A percentile compares a stretch with the other conserved stretches of the same genome.
Conservation (phyloP, 1,140 invertebrate genomes). For the Andrena cerasifolii region DNA sequence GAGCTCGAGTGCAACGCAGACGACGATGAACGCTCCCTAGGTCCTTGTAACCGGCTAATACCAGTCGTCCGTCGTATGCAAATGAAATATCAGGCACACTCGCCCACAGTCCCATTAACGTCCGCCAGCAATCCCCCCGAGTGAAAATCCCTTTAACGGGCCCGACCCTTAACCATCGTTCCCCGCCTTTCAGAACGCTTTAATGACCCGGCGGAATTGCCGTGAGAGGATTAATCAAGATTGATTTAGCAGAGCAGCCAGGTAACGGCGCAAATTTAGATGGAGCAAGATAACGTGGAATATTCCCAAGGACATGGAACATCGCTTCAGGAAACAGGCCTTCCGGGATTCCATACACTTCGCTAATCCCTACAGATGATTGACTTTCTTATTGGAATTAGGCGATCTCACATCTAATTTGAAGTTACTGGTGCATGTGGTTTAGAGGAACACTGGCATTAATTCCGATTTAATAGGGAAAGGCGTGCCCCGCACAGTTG, state of each 20-base stretch:
- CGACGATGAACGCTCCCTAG: neutral
- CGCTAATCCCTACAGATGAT: neutral
- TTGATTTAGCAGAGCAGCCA: slow-evolving; percentile 65
- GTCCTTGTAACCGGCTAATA: slow-evolving; percentile 57
- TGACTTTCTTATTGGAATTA: neutral
- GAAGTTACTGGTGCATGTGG: neutral
- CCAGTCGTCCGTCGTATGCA: slow-evolving; percentile 53
- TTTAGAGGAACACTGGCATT: neutral
- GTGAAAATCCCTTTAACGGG: slow-evolving; percentile 35
- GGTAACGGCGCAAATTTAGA: slow-evolving; percentile 14
- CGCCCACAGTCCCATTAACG: slow-evolving; percentile 1
- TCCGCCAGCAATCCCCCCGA: slow-evolving; percentile 24
- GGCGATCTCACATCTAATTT: neutral
- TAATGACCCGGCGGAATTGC: slow-evolving; percentile 51
- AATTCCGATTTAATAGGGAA: neutral
- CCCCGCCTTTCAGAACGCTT: slow-evolving; percentile 57
- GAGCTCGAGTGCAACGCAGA: no score
- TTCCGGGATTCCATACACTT: neutral
- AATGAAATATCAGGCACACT: slow-evolving; percentile 67
- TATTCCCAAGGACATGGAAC: slow-evolving; percentile 39
- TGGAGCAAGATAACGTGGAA: neutral
- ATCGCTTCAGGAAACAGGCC: slow-evolving; percentile 7
- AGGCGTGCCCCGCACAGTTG: no score
- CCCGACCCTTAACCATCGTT: slow-evolving; percentile 60
- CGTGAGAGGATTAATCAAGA: slow-evolving; percentile 70